Evolutionary conservation across 2,113 vertebrate genomes (phyloP), one percentile per base, ranked within the genome.

Genomic region (Varanus salvator): DNA sequence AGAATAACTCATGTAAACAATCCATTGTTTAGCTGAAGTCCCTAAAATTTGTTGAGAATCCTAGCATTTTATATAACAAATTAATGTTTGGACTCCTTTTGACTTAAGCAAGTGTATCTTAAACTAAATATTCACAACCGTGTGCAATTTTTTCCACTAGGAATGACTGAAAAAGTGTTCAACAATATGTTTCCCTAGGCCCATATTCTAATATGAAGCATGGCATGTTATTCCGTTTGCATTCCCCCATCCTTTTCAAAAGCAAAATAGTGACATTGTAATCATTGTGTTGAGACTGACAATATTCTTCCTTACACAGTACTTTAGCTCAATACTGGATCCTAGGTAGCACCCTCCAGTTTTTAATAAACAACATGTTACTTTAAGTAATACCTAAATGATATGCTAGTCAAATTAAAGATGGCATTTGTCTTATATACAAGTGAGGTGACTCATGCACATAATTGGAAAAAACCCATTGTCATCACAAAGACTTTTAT

Each of bases 221-320:
- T 15, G 11, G 60, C 19, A 60, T 23, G 21, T 91, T 12, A 76
- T 87, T 93, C 94, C 77, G 91, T 92, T 93, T 86, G 25, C 11
- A 89, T 93, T 92, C 91, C 0, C 6, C 52, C 38, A 44, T 44
- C 38, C 38, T 44, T 64, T 64, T 64, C 21, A 90, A 90, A 60
- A 23, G 76, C 84, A 44, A 44, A 1, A 60, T 2, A 48, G 29
- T 66, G 17, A 0, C 3, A 75, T 57, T 3, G 90, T 86, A 1
- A n/a, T 1, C 76, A 54, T 89, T 75, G 80, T 19, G 3, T 4
- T 89, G 92, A 80, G 3, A 87, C 92, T 93, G 90, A 95, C 90
- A 95, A 93, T 89, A 95, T 96, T 96, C 97, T 96, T 97, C 66
- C 91, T 77, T 92, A 96, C 95, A 92, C 96, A 91, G 97, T 97